Percentiles rank a stretch among this genome's conserved stretches.
Evolutionary conservation across 2,888 invertebrate species (phyloP).

Genomic region (Petrolisthes manimaculis): DNA sequence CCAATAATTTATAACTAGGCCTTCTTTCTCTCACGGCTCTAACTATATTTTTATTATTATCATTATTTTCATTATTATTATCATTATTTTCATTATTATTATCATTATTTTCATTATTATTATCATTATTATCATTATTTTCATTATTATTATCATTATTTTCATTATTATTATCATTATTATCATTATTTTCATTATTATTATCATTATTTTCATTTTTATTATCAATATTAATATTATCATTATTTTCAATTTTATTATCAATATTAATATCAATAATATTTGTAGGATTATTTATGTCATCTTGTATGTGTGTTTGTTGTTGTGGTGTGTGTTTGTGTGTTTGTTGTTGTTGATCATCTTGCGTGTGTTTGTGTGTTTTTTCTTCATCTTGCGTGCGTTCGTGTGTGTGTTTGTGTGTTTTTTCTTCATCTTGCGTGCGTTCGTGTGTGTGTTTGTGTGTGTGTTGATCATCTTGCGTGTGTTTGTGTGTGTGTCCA

Average conservation of each 20-base stretch:
- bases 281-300: neutral
- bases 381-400: neutral
- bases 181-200: neutral
- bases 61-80: neutral
- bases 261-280: neutral
- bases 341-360: neutral
- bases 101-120: neutral
- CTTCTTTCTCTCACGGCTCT: slow-evolving; percentile 35
- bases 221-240: neutral
- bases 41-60: neutral
- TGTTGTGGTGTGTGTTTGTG: neutral
- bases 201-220: neutral
- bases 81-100: neutral
- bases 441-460: too few relatives aligned
- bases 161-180: neutral
- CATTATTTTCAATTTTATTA: neutral
- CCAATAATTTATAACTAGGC: slow-evolving; percentile 44
- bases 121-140: neutral
- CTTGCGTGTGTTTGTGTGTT: neutral
- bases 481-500: too few relatives aligned
- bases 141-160: neutral
- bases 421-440: too few relatives aligned
- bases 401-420: too few relatives aligned
- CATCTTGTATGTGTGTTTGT: neutral
- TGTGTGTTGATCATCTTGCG: too few relatives aligned